Evolutionary conservation across 2,797 vertebrate species (phyloP).

Genomic region (Cottoperca gobio): DNA sequence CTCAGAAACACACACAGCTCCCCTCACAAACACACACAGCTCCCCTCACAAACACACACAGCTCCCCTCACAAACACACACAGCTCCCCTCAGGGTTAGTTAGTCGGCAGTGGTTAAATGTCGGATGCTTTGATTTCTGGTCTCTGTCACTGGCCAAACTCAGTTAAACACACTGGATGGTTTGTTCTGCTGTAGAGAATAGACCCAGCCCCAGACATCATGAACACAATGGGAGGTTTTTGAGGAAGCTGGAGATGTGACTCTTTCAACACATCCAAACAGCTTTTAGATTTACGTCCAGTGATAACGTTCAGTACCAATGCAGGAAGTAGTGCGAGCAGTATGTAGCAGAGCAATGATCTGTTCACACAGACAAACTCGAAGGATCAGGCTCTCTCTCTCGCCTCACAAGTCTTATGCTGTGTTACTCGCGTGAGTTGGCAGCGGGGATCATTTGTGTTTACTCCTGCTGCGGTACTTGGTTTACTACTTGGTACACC

Average conservation of each 20-base stretch:
- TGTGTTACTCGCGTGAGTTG: too few relatives aligned
- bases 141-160: constrained; percentile 32
- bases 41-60: constrained; percentile 12
- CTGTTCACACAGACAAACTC: not conserved
- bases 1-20: constrained; percentile 1
- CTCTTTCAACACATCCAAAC: constrained; percentile 3
- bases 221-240: constrained; percentile 12
- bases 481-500: too few relatives aligned
- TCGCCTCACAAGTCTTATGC: not conserved
- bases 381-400: not conserved
- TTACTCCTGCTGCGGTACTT: too few relatives aligned
- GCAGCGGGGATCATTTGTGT: too few relatives aligned
- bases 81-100: constrained; percentile 24
- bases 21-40: constrained; percentile 10
- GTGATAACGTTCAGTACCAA: not conserved
- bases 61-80: constrained; percentile 3
- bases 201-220: constrained; percentile 21
- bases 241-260: not conserved
- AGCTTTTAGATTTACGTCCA: not conserved
- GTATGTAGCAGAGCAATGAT: not conserved
- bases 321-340: not conserved
- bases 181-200: constrained; percentile 52
- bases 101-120: constrained; percentile 46
- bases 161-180: constrained; percentile 46
- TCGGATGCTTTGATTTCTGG: constrained; percentile 52